A percentile compares a stretch with the other conserved stretches of the same genome.
phyloP scores from a whole-genome alignment of 2,797 vertebrate genomes.

The Adelosebastes latens region DNA sequence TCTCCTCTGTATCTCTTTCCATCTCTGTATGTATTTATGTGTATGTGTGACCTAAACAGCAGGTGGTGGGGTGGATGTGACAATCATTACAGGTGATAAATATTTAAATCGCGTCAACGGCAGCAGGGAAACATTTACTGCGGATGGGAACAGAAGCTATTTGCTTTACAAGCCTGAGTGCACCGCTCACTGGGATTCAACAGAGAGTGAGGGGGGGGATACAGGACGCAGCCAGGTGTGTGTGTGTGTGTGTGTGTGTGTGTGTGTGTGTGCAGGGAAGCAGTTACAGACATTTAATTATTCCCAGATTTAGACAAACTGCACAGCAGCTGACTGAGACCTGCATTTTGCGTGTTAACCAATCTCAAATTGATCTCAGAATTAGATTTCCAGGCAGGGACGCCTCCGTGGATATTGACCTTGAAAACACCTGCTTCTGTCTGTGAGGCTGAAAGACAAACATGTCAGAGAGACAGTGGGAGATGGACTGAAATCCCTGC shows the following conservation, averaged over 20 bases:
- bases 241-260: constrained; percentile 5
- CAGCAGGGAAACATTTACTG: constrained; percentile 53
- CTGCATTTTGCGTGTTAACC: constrained; percentile 17
- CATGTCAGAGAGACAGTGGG: neutral
- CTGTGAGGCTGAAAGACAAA: neutral
- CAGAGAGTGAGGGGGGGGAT: neutral
- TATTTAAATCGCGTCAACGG: constrained; percentile 53
- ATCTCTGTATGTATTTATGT: neutral
- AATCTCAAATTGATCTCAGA: constrained; percentile 30
- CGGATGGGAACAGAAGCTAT: constrained; percentile 34
- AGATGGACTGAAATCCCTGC: neutral
- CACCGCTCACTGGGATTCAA: constrained; percentile 11
- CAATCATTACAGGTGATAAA: constrained; percentile 62
- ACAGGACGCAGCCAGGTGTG: neutral
- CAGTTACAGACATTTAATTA: constrained; percentile 45
- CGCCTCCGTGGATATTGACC: constrained; percentile 4
- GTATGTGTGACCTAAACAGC: constrained; percentile 30
- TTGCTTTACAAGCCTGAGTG: constrained; percentile 56
- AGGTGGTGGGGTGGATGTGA: constrained; percentile 33
- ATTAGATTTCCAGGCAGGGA: constrained; percentile 36
- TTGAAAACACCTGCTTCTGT: constrained; percentile 26
- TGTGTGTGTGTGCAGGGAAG: neutral
- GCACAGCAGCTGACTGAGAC: constrained; percentile 14
- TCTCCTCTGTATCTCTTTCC: constrained; percentile 2
- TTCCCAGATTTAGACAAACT: constrained; percentile 24